Evolutionary conservation across 2,797 vertebrate genomes (phyloP).

Genomic region (Platyrinchus mystaceus): DNA sequence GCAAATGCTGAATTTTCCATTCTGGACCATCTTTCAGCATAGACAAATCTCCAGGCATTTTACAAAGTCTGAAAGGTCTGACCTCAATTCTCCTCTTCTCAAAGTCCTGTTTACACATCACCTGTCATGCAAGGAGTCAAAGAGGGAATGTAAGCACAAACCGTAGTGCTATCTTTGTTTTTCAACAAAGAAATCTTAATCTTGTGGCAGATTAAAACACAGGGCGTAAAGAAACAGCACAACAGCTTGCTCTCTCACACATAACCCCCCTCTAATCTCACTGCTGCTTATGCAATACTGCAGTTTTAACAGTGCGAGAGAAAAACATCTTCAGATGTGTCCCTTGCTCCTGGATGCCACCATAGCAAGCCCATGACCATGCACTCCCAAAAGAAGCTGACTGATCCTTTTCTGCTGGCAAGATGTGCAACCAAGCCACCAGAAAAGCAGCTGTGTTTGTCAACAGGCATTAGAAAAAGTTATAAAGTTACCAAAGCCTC

Average conservation of each 20-base stretch:
- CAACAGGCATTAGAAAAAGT: background rate
- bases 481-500: background rate
- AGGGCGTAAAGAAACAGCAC: background rate
- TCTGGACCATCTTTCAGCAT: background rate
- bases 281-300: background rate
- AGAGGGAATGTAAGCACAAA: constrained; percentile 23
- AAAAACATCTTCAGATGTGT: background rate
- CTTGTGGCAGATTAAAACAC: background rate
- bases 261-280: background rate
- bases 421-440: background rate
- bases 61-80: background rate
- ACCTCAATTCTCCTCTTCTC: background rate
- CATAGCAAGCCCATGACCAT: background rate
- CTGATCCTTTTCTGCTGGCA: background rate
- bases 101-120: background rate
- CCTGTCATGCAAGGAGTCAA: background rate
- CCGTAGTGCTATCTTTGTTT: background rate
- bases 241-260: background rate
- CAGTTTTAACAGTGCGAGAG: background rate
- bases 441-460: background rate
- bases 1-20: background rate
- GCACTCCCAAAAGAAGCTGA: background rate
- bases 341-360: background rate
- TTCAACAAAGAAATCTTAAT: background rate
- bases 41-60: background rate